Evolutionary conservation across 2,888 invertebrate species (phyloP), one percentile per base, ranked within the genome.

Genomic region (Ectemnius continuus): DNA sequence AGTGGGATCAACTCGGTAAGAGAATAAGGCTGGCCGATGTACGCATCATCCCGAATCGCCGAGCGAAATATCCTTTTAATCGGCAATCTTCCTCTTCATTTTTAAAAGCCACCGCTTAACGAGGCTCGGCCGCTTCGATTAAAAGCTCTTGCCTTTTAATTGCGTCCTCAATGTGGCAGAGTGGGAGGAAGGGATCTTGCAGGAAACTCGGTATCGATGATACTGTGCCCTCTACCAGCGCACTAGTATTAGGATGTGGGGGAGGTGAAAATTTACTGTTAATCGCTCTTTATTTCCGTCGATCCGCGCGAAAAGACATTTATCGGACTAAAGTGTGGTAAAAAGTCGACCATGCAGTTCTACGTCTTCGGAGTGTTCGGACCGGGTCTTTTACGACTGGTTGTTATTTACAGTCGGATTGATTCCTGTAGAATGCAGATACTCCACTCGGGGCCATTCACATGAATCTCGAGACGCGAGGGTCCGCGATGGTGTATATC

Each of bases 371-470:
- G 45, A 4, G 8, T 14, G 11, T 52, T 52, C 59, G 79, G 76
- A 77, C 74, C 72, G 75, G 69, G 70, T 67, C 61, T 64, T 83
- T 83, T 84, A 83, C 84, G 83, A 83, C 76, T 73, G 68, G 70
- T 63, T 36, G 75, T 83, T 83, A 83, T 84, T 83, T 82, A 83
- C 84, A 75, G 71, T 73, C 80, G 75, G 70, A 84, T 82, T 82
- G 84, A 84, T 83, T 78, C 84, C 58, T 65, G 70, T 59, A 52
- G 74, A 73, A 80, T 70, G 76, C 75, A 47, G 74, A 82, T 72
- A 67, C 63, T 57, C 72, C 76, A 57, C 71, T 36, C 64, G 52
- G 70, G 68, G 70, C 61, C 63, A 66, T 73, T 63, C 72, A 60
- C 72, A 66, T 61, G 71, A 71, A 71, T 79, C 80, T 79, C 73